Evolutionary conservation across 2,888 invertebrate genomes (phyloP).

Genomic region (Ectemnius cavifrons): DNA sequence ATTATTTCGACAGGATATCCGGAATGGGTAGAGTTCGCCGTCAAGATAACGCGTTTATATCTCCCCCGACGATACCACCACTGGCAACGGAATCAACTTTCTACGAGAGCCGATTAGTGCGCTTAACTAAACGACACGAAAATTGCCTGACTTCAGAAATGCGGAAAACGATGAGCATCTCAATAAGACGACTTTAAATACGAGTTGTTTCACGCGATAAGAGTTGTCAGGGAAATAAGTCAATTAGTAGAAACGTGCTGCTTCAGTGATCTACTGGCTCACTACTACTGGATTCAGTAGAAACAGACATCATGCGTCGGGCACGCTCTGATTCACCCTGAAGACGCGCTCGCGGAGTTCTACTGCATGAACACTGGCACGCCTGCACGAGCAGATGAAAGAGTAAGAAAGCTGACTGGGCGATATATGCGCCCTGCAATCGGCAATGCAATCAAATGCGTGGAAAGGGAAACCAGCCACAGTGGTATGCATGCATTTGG

Average conservation of each 20-base stretch:
- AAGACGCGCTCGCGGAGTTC: background rate
- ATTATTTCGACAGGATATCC: slow-evolving; percentile 73
- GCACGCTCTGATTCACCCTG: background rate
- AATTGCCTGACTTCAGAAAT: slow-evolving; percentile 30
- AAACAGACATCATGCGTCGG: background rate
- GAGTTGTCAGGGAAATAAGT: slow-evolving; percentile 35
- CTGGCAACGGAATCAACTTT: slow-evolving; percentile 15
- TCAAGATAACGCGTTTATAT: slow-evolving; percentile 53
- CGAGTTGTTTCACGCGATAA: slow-evolving; percentile 31
- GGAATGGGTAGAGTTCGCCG: slow-evolving; percentile 63
- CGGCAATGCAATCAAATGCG: background rate
- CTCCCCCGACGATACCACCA: slow-evolving; percentile 21
- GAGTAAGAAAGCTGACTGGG: background rate
- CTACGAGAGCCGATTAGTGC: slow-evolving; percentile 15
- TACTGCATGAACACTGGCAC: background rate
- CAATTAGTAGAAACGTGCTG: slow-evolving; percentile 28
- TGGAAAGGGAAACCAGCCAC: background rate
- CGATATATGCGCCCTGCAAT: background rate
- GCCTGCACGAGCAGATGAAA: slow-evolving; percentile 3
- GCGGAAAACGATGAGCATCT: slow-evolving; percentile 41
- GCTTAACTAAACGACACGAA: slow-evolving; percentile 28
- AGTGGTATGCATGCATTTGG: slow-evolving; percentile 3
- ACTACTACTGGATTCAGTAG: background rate
- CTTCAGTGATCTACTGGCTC: background rate
- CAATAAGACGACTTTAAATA: slow-evolving; percentile 22